Evolutionary conservation across 2,888 invertebrate genomes (phyloP).

Genomic region (Epinotia ramella): DNA sequence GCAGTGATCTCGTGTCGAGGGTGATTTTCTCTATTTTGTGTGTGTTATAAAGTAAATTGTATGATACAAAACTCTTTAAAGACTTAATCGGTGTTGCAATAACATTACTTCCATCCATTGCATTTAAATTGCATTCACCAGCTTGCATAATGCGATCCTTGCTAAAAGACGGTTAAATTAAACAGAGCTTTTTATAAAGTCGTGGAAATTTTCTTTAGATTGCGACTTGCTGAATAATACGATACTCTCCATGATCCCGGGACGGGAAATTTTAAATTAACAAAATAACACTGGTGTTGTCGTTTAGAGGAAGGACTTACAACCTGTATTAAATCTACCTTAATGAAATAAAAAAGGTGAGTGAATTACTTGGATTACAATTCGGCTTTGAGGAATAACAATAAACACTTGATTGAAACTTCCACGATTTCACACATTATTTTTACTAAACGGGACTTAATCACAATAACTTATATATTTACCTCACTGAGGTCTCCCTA

Average conservation of each 20-base stretch:
- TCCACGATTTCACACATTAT: no score
- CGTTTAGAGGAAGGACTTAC: background rate
- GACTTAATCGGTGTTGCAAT: background rate
- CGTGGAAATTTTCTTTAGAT: slow-evolving; percentile 25
- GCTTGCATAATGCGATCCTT: slow-evolving; percentile 27
- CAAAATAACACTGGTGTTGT: background rate
- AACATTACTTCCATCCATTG: slow-evolving; percentile 12
- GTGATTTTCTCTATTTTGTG: background rate
- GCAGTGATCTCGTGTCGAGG: background rate
- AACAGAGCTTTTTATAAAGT: slow-evolving; percentile 28
- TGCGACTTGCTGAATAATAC: slow-evolving; percentile 18
- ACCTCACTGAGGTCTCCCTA: no score
- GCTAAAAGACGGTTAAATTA: slow-evolving; percentile 27
- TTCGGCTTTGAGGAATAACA: background rate
- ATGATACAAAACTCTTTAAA: slow-evolving; percentile 21
- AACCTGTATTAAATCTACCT: background rate
- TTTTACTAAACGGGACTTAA: no score
- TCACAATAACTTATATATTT: no score
- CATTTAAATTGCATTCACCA: slow-evolving; percentile 30
- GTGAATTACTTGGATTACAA: no score
- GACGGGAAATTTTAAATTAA: slow-evolving; percentile 20
- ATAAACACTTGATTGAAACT: background rate
- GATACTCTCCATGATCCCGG: slow-evolving; percentile 1
- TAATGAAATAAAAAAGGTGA: background rate
- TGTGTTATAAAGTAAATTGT: background rate